These are phyloP conservation scores for Microplitis mediator DNA, from an alignment of 1,140 invertebrate genomes.

Conservation along the genomic window DNA sequence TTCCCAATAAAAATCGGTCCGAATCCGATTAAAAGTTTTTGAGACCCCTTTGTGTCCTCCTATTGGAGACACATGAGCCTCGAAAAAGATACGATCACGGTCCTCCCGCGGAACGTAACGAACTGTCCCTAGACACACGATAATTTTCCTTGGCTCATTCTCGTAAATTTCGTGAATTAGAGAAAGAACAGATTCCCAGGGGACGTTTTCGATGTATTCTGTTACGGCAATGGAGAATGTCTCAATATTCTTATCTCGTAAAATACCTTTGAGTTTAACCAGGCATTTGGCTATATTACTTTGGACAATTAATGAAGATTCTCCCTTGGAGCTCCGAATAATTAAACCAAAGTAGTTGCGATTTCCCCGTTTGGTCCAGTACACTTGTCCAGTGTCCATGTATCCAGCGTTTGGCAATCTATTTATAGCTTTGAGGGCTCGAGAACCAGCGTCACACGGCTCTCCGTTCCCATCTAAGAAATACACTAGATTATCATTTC, in stretches of 20 bases:
- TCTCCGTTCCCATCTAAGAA: no score
- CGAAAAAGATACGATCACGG: not conserved
- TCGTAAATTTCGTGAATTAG: not conserved
- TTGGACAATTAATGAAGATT: no score
- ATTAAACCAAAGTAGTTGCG: no score
- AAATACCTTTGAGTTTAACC: not conserved
- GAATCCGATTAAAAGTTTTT: not conserved
- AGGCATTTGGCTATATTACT: not conserved
- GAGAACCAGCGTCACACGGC: no score
- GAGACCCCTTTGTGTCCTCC: not conserved
- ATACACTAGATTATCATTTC: no score
- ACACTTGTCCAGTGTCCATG: not conserved
- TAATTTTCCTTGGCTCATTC: not conserved
- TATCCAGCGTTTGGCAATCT: no score
- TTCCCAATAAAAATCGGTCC: not conserved
- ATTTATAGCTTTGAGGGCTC: no score
- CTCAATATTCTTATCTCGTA: not conserved
- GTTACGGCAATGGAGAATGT: not conserved
- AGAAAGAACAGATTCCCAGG: not conserved
- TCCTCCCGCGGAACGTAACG: not conserved
- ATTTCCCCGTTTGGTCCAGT: not conserved
- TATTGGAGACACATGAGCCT: not conserved
- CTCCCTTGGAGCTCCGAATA: no score
- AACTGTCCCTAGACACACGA: not conserved
- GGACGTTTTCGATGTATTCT: not conserved